Conservation (phyloP, 2,888 invertebrate species). For the Monochamus alternatus region DNA sequence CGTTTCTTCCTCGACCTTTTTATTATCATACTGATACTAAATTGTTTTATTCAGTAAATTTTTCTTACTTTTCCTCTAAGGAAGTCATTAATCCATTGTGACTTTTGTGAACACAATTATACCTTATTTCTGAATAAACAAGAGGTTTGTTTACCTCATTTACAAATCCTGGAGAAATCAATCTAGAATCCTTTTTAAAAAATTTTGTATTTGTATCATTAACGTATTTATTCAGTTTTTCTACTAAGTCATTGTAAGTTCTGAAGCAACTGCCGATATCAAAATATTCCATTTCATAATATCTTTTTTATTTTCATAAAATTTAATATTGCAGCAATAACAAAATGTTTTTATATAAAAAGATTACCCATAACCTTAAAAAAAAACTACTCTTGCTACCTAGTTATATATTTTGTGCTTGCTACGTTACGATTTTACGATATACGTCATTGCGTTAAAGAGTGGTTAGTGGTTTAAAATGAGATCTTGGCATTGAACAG, state of each 20-base stretch:
- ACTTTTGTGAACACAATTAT: constrained; percentile 52
- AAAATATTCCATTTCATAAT: constrained; percentile 44
- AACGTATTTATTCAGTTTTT: constrained; percentile 50
- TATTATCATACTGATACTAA: constrained; percentile 28
- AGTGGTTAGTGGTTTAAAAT: no score
- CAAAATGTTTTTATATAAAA: background rate
- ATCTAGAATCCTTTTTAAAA: constrained; percentile 54
- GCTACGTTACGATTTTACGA: no score
- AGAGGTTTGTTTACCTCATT: constrained; percentile 46
- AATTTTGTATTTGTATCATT: constrained; percentile 50
- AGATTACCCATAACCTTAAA: no score
- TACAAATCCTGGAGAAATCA: constrained; percentile 48
- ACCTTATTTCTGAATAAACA: constrained; percentile 54
- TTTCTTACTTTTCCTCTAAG: constrained; percentile 37
- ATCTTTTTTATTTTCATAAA: background rate
- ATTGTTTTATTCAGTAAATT: background rate
- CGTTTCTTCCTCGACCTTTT: constrained; percentile 43
- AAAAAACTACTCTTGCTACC: no score
- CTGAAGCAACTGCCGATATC: constrained; percentile 53
- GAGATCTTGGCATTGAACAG: no score
- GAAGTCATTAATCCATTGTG: constrained; percentile 50
- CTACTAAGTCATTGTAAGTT: constrained; percentile 50
- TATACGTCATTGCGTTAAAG: no score
- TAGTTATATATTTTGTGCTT: no score
- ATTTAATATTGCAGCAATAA: background rate